These are phyloP conservation scores for Promerops cafer DNA, from an alignment of 2,113 vertebrate species.

Conservation along the genomic window DNA sequence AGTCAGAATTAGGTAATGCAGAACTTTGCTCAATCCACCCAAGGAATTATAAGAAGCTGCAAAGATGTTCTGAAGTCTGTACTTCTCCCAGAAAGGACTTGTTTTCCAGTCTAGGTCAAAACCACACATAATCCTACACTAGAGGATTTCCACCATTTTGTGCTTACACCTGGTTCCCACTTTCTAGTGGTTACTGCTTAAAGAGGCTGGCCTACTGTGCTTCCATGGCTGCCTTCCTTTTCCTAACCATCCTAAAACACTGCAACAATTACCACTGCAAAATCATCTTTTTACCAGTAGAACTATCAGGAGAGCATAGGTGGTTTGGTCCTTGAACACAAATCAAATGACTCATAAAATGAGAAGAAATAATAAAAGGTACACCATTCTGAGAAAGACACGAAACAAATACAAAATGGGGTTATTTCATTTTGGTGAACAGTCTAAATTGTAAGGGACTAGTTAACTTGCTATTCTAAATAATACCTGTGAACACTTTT, in stretches of 20 bases:
- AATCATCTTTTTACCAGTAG: neutral
- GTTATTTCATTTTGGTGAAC: neutral
- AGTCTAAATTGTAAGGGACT: neutral
- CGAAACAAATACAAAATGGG: neutral
- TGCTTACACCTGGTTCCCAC: neutral
- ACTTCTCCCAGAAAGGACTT: neutral
- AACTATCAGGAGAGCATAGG: neutral
- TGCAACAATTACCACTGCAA: neutral
- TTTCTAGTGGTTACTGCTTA: neutral
- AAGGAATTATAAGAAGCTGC: neutral
- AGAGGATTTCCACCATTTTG: neutral
- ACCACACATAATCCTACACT: neutral
- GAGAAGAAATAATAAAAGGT: neutral
- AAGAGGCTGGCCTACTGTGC: neutral
- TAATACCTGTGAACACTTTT: neutral
- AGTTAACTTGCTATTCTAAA: neutral
- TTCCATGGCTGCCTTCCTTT: neutral
- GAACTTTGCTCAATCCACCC: neutral
- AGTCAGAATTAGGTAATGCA: neutral
- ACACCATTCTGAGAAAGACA: neutral
- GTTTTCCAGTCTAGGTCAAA: neutral
- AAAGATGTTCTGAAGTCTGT: neutral
- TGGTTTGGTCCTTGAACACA: neutral
- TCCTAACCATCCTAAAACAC: neutral
- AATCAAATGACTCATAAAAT: neutral